Conservation (phyloP, 2,888 invertebrate species). For the Drosophila stalkeri region DNA sequence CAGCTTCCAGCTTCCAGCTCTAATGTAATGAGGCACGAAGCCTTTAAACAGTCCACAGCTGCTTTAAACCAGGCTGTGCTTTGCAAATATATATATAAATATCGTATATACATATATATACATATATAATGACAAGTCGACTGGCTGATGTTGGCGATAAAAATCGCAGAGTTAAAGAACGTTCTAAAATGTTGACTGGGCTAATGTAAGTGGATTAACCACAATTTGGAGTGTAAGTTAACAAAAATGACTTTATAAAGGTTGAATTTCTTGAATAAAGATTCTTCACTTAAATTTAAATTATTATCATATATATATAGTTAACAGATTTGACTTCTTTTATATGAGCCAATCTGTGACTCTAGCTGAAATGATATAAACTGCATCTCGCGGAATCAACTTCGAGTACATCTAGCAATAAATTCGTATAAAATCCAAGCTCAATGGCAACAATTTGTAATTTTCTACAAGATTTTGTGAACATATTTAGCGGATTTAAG, state of each 20-base stretch:
- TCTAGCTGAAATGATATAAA: background rate
- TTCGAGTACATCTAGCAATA: background rate
- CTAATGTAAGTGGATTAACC: background rate
- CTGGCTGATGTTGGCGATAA: constrained; percentile 46
- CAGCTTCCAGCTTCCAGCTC: constrained; percentile 29
- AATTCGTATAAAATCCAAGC: background rate
- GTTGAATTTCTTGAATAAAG: background rate
- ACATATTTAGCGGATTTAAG: background rate
- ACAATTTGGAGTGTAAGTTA: background rate
- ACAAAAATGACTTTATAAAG: background rate
- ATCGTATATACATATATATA: constrained; percentile 3
- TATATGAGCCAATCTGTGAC: background rate
- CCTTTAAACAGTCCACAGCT: constrained; percentile 26
- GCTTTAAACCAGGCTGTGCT: constrained; percentile 1
- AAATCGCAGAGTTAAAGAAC: constrained; percentile 5
- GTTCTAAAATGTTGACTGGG: background rate
- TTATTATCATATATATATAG: background rate
- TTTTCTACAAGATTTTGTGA: background rate
- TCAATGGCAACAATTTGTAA: background rate
- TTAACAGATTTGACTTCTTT: background rate
- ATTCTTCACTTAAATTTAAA: background rate
- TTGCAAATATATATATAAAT: background rate
- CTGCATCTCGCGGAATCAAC: too few relatives aligned
- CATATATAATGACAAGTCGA: constrained; percentile 24
- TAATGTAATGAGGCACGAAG: constrained; percentile 67